Percentiles rank a stretch among this genome's conserved stretches.
These are phyloP conservation scores for Thyatira batis DNA, from an alignment of 2,888 invertebrate genomes.

Conservation along the genomic window DNA sequence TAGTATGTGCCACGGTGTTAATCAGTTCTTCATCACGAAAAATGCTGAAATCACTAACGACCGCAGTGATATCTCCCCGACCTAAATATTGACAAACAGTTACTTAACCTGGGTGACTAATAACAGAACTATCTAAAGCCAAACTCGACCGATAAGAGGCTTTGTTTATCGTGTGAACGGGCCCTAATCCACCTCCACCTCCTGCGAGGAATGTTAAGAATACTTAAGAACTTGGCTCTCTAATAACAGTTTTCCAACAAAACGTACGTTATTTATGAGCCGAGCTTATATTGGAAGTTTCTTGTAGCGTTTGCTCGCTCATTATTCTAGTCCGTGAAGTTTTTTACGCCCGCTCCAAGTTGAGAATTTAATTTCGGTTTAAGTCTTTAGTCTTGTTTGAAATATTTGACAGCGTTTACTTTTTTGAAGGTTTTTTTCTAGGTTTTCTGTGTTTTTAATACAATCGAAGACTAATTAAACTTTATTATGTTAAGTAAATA, in stretches of 20 bases:
- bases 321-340: not conserved
- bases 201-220: slow-evolving; percentile 30
- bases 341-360: not conserved
- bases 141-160: slow-evolving; percentile 31
- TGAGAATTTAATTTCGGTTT: not conserved
- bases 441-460: too few species aligned
- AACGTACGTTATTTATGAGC: slow-evolving; percentile 33
- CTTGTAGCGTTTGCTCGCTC: not conserved
- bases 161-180: slow-evolving; percentile 21
- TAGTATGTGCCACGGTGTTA: too few species aligned
- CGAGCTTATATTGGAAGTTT: slow-evolving; percentile 10
- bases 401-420: not conserved
- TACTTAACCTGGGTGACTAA: slow-evolving; percentile 27
- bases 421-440: too few species aligned
- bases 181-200: not conserved
- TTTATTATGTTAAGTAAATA: too few species aligned
- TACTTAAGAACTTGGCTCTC: slow-evolving; percentile 31
- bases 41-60: too few species aligned
- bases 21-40: too few species aligned
- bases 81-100: not conserved
- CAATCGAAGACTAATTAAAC: too few species aligned
- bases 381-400: not conserved
- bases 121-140: slow-evolving; percentile 22
- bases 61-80: not conserved
- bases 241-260: slow-evolving; percentile 37